Evolutionary conservation across 2,113 vertebrate genomes (phyloP).

Genomic region (Sinocyclocheilus rhinocerous): DNA sequence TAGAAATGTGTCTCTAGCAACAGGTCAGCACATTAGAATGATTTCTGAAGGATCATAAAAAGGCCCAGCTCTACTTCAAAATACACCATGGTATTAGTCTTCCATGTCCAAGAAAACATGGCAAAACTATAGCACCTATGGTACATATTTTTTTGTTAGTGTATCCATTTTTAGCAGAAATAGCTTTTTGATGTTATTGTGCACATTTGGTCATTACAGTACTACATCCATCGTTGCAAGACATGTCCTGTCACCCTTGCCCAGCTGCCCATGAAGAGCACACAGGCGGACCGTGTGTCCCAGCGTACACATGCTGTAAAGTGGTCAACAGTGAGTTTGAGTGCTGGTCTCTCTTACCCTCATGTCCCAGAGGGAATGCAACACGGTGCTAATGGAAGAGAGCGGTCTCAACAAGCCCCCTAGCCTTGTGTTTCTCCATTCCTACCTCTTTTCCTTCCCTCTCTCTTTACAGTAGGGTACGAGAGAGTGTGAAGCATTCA

Average conservation of each 20-base stretch:
- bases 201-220: neutral
- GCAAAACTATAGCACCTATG: neutral
- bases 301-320: constrained; percentile 13
- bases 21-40: no score
- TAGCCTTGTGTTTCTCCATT: constrained; percentile 20
- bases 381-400: constrained; percentile 48
- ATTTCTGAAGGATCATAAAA: no score
- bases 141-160: neutral
- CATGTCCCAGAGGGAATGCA: constrained; percentile 22
- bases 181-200: neutral
- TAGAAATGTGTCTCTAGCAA: no score
- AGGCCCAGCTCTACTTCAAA: no score
- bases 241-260: neutral
- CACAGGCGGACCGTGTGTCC: neutral
- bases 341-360: constrained; percentile 11
- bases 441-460: neutral
- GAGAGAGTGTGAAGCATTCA: constrained; percentile 50
- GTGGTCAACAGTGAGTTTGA: constrained; percentile 14
- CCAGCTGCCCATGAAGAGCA: constrained; percentile 18
- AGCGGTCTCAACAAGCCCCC: constrained; percentile 42
- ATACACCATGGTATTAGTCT: neutral
- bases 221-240: neutral
- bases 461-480: constrained; percentile 49
- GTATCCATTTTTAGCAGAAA: neutral
- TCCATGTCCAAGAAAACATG: neutral